Evolutionary conservation across 2,888 invertebrate genomes (phyloP), one percentile per base, ranked within the genome.

Genomic region (Eurytoma californica): DNA sequence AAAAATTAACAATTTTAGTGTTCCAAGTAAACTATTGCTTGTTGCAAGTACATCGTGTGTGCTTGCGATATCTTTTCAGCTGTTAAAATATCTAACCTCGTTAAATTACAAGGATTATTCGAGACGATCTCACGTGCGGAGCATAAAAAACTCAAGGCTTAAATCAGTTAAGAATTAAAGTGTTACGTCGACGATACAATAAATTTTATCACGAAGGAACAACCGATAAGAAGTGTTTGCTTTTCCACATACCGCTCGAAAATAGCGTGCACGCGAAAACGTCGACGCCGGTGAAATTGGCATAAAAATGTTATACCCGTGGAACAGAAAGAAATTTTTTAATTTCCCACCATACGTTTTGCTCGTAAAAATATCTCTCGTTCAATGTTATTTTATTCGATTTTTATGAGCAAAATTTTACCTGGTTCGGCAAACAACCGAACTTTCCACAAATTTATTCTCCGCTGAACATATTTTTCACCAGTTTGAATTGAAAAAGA

Each of bases 141-240:
- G 47, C 63, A n/a, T 65, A 75, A 69, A 79, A 65, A 63, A 12
- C 61, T 24, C 65, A 55, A 75, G 67, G 60, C 4, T 75, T 63
- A 69, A 68, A 63, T 78, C 78, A 51, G 68, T 47, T 24, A 49
- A 53, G 57, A 57, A 55, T 78, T 57, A 73, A 78, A 73, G 57
- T 28, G 55, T 76, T 51, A 67, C 75, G 72, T 72, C 61, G 39
- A 51, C 47, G 24, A 63, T 63, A 77, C 73, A 70, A 80, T 80
- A 80, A 80, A 77, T 77, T 80, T 80, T 77, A 77, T 80, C 73
- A 68, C 65, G 47, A 58, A 77, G 68, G 30, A 80, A 73, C 69
- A 80, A 69, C 51, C 77, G 77, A 80, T 77, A 73, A 80, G 76
- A 60, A 72, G 28, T 65, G 72, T 80, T 76, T 80, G 68, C 49